Evolutionary conservation across 2,113 vertebrate genomes (phyloP), one percentile per base, ranked within the genome.

Genomic region (Meles meles): DNA sequence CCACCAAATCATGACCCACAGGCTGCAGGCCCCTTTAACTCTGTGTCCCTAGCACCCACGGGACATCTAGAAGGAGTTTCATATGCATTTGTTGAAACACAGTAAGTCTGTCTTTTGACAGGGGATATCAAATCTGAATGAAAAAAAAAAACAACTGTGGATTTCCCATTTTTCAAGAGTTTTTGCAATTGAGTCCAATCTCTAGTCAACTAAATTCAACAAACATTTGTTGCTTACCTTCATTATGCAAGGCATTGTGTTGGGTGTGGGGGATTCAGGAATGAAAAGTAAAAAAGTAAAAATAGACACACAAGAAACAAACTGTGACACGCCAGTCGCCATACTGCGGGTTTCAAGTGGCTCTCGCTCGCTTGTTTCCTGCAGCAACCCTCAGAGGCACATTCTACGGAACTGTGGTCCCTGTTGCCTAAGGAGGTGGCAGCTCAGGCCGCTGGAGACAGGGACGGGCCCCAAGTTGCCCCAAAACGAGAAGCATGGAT

Each of bases 171-270:
- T 93, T 72, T 27, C 72, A 47, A 79, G 77, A 81, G 42, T 81
- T 97, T 97, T 89, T 79, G 67, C 88, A 93, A 49, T 93, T 86
- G 94, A 94, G 96, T 97, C 96, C 94, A 92, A 93, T 92, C 97
- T 96, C 83, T 25, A 96, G 92, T 97, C 97, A 97, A 97, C 87
- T 71, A 47, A 90, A 97, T 97, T 98, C 96, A 97, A 98, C 96
- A 97, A 97, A 96, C 97, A 96, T 90, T 97, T 97, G 94, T 90
- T 97, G 96, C 96, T 97, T 95, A 90, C 93, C 88, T 97, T 96
- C 94, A 93, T 97, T 95, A 95, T 96, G 95, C 95, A 61, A 96
- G 90, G 94, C 96, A 95, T 96, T 95, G 97, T 95, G 94, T 39
- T 74, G 83, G 94, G 55, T 77, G 17, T 80, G 65, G 69, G 76